Percentiles rank a stretch among this genome's conserved stretches.
phyloP scores from a whole-genome alignment of 2,888 invertebrate genomes.

The Ypsolopha scabrella region DNA sequence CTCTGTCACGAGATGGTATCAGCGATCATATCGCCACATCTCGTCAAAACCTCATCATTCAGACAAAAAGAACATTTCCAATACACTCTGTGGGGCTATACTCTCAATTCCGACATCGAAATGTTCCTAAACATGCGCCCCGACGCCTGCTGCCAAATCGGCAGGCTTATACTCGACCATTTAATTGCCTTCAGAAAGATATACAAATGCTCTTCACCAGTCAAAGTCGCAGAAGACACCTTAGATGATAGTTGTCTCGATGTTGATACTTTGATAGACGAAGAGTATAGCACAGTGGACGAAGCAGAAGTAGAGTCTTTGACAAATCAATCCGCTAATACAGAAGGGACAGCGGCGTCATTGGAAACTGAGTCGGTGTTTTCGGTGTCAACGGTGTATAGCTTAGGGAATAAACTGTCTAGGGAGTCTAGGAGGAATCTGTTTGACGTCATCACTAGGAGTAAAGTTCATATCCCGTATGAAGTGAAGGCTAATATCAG shows the following conservation, averaged over 20 bases:
- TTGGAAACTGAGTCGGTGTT: slow-evolving; percentile 54
- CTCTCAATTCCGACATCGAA: slow-evolving; percentile 67
- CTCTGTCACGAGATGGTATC: slow-evolving; percentile 73
- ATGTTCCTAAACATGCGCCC: slow-evolving; percentile 70
- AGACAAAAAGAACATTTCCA: slow-evolving; percentile 63
- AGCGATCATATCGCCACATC: slow-evolving; percentile 62
- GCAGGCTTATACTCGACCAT: slow-evolving; percentile 65
- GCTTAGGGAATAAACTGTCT: slow-evolving; percentile 38
- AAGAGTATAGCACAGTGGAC: slow-evolving; percentile 60
- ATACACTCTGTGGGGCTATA: slow-evolving; percentile 70
- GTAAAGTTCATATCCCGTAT: slow-evolving; percentile 45
- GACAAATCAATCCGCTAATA: slow-evolving; percentile 27
- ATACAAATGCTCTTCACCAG: slow-evolving; percentile 41
- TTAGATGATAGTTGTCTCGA: slow-evolving; percentile 50
- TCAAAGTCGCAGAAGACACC: slow-evolving; percentile 37
- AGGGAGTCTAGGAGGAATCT: slow-evolving; percentile 52
- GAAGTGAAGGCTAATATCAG: slow-evolving; percentile 54
- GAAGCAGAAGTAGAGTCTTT: slow-evolving; percentile 40
- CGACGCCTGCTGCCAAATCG: slow-evolving; percentile 68
- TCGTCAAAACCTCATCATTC: slow-evolving; percentile 58
- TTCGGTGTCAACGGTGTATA: slow-evolving; percentile 56
- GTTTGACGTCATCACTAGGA: slow-evolving; percentile 55
- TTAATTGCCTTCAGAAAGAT: slow-evolving; percentile 64
- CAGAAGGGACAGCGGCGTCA: slow-evolving; percentile 49
- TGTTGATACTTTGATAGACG: slow-evolving; percentile 53